Evolutionary conservation across 2,888 invertebrate genomes (phyloP), one percentile per base, ranked within the genome.

Genomic region (Clusia tigrina): DNA sequence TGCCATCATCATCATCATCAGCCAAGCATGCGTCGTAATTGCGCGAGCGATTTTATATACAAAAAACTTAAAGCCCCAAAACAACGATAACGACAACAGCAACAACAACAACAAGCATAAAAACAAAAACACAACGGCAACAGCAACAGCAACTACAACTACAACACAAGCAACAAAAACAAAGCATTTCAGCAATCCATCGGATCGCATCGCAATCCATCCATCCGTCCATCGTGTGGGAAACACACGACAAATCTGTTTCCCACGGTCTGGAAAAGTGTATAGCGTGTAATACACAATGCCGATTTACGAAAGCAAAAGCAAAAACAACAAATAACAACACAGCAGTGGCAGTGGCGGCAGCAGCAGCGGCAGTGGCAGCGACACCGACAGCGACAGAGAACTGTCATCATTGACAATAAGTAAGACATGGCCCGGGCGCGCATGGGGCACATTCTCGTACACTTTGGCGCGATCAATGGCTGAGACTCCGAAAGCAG

Each of bases 151-250:
- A 62, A 52, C 54, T 62, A 20, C 66, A 66, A 56, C 68, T 62
- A 25, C 58, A 25, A 67, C 61, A 51, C 53, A 66, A n/a, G 64
- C 63, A 69, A 67, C 70, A 76, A 73, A 74, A 70, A 75, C 69
- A 71, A 74, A 72, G 66, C 75, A 75, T 77, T 74, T 74, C 74
- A 74, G 77, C 77, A 74, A 74, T 74, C 67, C 67, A 69, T 68
- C 79, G 76, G 73, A 79, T 78, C 77, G 78, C 79, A 79, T 78
- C 81, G 79, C 80, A 81, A 81, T 80, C 78, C 81, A 81, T 78
- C 80, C 81, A 81, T 81, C 80, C 80, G 80, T 80, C 80, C 81
- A 81, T 81, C 82, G 83, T 83, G 83, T 83, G 83, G 83, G 83
- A 83, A 83, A 82, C 82, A 81, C 81, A 82, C 80, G 83, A 79